phyloP scores from a whole-genome alignment of 2,888 invertebrate genomes.

The Patella pellucida region DNA sequence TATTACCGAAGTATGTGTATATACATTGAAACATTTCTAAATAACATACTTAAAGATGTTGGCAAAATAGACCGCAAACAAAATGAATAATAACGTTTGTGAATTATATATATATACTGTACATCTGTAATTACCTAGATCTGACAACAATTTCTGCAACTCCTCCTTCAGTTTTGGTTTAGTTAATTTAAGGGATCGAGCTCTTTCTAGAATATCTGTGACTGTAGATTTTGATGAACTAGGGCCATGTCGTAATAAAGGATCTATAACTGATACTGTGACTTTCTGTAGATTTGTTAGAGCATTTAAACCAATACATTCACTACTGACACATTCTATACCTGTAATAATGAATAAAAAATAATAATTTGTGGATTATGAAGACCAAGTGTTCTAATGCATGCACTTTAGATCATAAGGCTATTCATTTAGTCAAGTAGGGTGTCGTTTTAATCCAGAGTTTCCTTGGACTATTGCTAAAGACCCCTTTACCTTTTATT shows the following conservation, averaged over 20 bases:
- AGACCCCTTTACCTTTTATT: no score
- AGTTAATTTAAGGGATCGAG: conserved; percentile 29
- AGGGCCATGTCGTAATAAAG: conserved; percentile 41
- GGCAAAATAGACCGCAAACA: no score
- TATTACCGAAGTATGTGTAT: no score
- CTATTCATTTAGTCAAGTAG: no score
- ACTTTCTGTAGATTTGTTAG: conserved; percentile 39
- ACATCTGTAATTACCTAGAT: conserved; percentile 29
- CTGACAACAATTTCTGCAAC: conserved; percentile 36
- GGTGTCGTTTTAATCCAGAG: no score
- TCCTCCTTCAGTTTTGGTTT: conserved; percentile 34
- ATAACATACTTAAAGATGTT: no score
- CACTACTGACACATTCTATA: conserved; percentile 42
- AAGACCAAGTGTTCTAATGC: neutral
- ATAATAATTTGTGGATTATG: neutral
- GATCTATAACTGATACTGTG: conserved; percentile 36
- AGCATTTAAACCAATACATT: conserved; percentile 50
- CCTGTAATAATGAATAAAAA: conserved; percentile 35
- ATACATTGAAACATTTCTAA: no score
- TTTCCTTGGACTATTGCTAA: no score
- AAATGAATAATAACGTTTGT: no score
- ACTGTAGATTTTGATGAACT: conserved; percentile 22
- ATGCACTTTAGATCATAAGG: neutral
- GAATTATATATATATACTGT: neutral
- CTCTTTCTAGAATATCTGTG: conserved; percentile 28